phyloP scores from a whole-genome alignment of 2,113 vertebrate species.

The Catharus fuscescens region DNA sequence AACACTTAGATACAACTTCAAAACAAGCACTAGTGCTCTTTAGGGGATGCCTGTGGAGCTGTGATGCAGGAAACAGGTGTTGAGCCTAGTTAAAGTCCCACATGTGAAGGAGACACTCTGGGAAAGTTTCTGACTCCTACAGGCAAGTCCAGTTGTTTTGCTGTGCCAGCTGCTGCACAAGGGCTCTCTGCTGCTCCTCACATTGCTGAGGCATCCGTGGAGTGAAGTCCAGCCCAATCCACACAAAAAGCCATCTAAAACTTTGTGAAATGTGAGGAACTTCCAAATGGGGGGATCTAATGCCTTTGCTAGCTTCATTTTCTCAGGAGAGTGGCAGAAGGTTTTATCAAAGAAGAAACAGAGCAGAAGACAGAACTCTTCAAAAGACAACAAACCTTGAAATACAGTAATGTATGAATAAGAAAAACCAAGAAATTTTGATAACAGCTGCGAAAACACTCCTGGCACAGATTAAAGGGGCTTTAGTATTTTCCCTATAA shows the following conservation, averaged over 20 bases:
- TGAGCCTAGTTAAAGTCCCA: background rate
- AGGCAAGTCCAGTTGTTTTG: constrained; percentile 61
- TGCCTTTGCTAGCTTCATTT: background rate
- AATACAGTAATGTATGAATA: background rate
- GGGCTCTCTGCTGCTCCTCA: constrained; percentile 60
- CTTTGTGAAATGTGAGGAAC: background rate
- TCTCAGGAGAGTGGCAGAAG: background rate
- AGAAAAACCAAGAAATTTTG: background rate
- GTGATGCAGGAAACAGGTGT: constrained; percentile 35
- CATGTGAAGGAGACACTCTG: background rate
- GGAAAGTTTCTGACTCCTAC: constrained; percentile 31
- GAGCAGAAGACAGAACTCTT: background rate
- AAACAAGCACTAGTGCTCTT: background rate
- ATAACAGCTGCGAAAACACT: background rate
- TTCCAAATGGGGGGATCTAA: background rate
- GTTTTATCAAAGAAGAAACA: background rate
- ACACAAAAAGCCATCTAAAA: background rate
- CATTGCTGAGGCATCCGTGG: constrained; percentile 14
- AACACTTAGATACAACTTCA: background rate
- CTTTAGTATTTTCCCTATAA: background rate
- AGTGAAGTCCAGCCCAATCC: constrained; percentile 69
- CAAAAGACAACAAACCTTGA: background rate
- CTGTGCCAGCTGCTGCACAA: constrained; percentile 56
- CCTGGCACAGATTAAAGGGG: background rate
- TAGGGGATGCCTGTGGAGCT: background rate